Conservation (phyloP, 1,140 invertebrate species). For the Agraylea sexmaculata region DNA sequence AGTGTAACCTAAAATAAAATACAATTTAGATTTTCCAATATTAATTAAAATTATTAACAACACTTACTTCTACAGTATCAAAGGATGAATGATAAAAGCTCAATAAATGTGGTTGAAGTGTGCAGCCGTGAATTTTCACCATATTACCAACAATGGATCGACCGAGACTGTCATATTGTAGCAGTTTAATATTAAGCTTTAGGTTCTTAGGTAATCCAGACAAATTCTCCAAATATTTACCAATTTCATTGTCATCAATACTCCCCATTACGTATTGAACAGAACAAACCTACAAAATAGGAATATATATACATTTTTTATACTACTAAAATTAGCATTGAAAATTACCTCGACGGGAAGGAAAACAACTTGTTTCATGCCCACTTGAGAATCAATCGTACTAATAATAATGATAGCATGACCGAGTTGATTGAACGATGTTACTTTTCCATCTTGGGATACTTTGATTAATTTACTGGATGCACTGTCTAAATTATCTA, state of each 20-base stretch:
- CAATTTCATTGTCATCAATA: constrained; percentile 2
- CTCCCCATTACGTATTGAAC: constrained; percentile 15
- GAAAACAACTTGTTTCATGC: constrained; percentile 7
- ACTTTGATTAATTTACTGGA: constrained; percentile 15
- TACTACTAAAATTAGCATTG: background rate
- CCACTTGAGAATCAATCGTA: constrained; percentile 4
- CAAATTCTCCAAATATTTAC: constrained; percentile 5
- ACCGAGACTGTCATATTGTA: constrained; percentile 14
- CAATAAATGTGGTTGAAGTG: constrained; percentile 8
- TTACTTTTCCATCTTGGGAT: constrained; percentile 12
- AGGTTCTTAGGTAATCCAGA: constrained; percentile 11
- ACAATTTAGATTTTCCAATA: constrained; percentile 3
- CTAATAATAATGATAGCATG: constrained; percentile 11
- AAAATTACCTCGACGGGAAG: constrained; percentile 12
- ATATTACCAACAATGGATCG: constrained; percentile 5
- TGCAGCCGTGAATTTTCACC: background rate
- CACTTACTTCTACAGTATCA: background rate
- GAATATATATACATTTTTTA: background rate
- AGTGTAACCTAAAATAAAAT: constrained; percentile 12
- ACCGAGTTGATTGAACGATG: constrained; percentile 10
- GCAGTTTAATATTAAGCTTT: constrained; percentile 5
- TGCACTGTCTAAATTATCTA: too few relatives aligned
- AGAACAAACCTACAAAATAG: constrained; percentile 12
- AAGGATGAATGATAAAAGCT: background rate
- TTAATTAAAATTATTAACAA: constrained; percentile 3